Base-by-base conservation (phyloP, 2,113 vertebrate species). In the Stictonetta naevosa region DNA sequence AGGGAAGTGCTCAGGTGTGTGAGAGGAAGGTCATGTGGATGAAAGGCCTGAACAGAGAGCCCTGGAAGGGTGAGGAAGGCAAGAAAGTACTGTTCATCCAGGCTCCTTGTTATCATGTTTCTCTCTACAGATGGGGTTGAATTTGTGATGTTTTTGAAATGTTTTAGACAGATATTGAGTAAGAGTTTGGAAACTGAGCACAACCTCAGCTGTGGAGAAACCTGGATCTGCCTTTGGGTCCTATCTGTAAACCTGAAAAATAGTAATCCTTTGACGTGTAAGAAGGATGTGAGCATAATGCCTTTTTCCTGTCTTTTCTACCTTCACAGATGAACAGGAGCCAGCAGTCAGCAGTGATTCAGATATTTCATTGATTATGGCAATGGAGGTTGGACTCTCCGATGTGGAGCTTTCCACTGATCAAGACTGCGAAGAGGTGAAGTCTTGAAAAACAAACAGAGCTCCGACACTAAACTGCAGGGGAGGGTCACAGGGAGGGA, bases 311-410 rank as follows among this genome's bases (percentile, higher is more conserved):
- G 55, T 97, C 56, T 94, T 81, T 92, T 96, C 71, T 48, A 3
- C 81, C 84, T 71, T 82, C 66, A n/a, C 97, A 99, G 99, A 98
- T 97, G 99, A 99, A 78, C 98, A 98, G 92, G 99, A 99, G 95
- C 98, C 98, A 71, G 98, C 98, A 4, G 96, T 99, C 83, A 99
- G 99, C 98, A 99, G 99, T 16, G 98, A 99, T 88, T 99, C 99
- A 3, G 99, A 99, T 97, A 98, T 98, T 48, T 99, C 99, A 1
- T 86, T 99, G 85, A 99, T 99, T 78, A 97, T 98, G 98, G 98
- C 98, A 2, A 97, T 98, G 97, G 99, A 99, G 72, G 98, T 99
- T 34, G 98, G 98, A 96, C 97, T 99, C 67, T 99, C 99, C 1
- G 98, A 99, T 6, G 95, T 98, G 63, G 98, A 99, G 80, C 98